These are phyloP conservation scores for Athalia cordata DNA, from an alignment of 2,888 invertebrate genomes.

Conservation along the genomic window DNA sequence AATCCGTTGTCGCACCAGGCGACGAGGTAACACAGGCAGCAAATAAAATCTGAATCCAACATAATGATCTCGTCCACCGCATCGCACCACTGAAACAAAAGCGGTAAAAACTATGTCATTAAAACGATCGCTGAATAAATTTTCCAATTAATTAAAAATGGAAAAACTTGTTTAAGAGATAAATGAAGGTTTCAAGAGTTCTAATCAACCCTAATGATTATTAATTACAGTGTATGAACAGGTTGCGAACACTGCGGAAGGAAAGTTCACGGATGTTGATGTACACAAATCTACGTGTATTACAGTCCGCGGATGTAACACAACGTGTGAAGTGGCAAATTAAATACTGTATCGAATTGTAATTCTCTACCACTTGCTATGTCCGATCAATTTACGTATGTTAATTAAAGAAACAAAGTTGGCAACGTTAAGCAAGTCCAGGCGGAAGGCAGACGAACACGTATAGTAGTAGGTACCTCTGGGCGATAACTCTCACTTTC, in stretches of 20 bases:
- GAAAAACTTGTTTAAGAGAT: too few relatives aligned
- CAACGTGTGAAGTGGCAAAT: slow-evolving; percentile 20
- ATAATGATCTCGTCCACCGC: slow-evolving; percentile 30
- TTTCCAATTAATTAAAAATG: too few relatives aligned
- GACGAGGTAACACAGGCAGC: slow-evolving; percentile 31
- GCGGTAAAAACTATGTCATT: background rate
- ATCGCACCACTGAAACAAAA: slow-evolving; percentile 36
- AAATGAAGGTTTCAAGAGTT: too few relatives aligned
- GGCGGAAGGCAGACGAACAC: slow-evolving; percentile 28
- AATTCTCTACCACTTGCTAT: slow-evolving; percentile 30
- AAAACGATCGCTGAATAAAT: too few relatives aligned
- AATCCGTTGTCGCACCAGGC: slow-evolving; percentile 27
- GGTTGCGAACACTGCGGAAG: too few relatives aligned
- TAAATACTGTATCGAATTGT: slow-evolving; percentile 4
- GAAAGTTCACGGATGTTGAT: background rate
- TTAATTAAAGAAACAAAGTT: slow-evolving; percentile 13
- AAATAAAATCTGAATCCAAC: slow-evolving; percentile 39
- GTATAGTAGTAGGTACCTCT: slow-evolving; percentile 13
- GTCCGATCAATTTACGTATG: slow-evolving; percentile 5
- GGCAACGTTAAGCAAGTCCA: slow-evolving; percentile 19
- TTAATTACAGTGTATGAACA: too few relatives aligned
- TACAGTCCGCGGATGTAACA: background rate
- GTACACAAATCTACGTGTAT: background rate
- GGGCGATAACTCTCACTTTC: slow-evolving; percentile 33
- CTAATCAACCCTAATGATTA: too few relatives aligned